These are phyloP conservation scores for Caranx melampygus DNA, from an alignment of 2,113 vertebrate genomes.

Conservation along the genomic window DNA sequence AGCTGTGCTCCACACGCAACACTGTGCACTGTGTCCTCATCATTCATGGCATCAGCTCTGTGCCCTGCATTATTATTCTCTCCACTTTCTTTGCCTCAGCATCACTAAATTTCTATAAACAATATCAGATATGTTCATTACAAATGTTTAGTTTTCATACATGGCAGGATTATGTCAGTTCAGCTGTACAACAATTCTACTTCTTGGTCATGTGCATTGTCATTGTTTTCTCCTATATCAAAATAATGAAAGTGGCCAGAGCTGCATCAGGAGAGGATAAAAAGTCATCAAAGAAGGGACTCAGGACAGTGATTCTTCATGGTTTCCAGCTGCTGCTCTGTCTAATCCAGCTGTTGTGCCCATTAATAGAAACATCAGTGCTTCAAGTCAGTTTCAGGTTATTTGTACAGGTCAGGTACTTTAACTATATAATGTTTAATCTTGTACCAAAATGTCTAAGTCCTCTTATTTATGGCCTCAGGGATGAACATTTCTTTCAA, in stretches of 20 bases:
- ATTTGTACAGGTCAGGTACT: slow-evolving; percentile 24
- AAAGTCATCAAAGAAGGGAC: slow-evolving; percentile 49
- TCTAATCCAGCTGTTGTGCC: slow-evolving; percentile 57
- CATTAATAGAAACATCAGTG: slow-evolving; percentile 57
- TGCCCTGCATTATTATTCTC: background rate
- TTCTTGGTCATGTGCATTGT: background rate
- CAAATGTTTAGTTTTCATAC: background rate
- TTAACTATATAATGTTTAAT: slow-evolving; percentile 51
- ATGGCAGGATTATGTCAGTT: background rate
- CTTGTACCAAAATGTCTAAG: slow-evolving; percentile 54
- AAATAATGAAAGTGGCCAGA: slow-evolving; percentile 3
- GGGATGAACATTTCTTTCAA: slow-evolving; percentile 52
- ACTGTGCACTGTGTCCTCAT: no score
- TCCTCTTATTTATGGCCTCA: slow-evolving; percentile 67
- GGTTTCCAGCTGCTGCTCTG: slow-evolving; percentile 64
- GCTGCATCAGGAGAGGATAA: slow-evolving; percentile 28
- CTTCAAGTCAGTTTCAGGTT: slow-evolving; percentile 4
- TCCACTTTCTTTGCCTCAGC: background rate
- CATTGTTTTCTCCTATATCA: background rate
- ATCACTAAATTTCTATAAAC: no score
- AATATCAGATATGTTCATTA: background rate
- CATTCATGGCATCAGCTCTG: no score
- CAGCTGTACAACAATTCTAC: background rate
- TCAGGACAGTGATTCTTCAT: slow-evolving; percentile 66
- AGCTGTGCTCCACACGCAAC: no score